Evolutionary conservation across 2,888 invertebrate genomes (phyloP).

Genomic region (Scrobipalpa atriplicella): DNA sequence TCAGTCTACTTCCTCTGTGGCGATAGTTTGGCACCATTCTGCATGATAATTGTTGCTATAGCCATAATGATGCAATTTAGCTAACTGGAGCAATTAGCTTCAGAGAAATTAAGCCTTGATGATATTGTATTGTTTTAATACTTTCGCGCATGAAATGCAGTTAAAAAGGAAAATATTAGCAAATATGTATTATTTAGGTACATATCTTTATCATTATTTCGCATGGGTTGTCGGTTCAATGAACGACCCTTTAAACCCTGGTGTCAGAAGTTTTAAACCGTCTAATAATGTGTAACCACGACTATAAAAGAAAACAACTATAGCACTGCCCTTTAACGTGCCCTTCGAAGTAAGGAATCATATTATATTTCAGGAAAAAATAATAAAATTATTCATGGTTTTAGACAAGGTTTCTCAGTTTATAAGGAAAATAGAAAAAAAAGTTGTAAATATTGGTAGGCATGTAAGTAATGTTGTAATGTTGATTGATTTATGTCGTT

Average conservation of each 20-base stretch:
- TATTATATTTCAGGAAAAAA: too few relatives aligned
- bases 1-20: background rate
- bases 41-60: constrained; percentile 6
- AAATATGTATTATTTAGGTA: too few relatives aligned
- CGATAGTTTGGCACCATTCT: constrained; percentile 2
- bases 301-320: too few relatives aligned
- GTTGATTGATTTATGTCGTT: background rate
- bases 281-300: too few relatives aligned
- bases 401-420: background rate
- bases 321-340: too few relatives aligned
- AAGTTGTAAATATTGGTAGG: background rate
- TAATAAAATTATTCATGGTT: too few relatives aligned
- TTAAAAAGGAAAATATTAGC: too few relatives aligned
- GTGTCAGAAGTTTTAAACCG: too few relatives aligned
- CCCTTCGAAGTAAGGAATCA: too few relatives aligned
- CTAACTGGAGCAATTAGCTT: constrained; percentile 10
- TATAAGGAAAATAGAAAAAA: background rate
- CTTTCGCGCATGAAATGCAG: background rate
- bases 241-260: too few relatives aligned
- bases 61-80: constrained; percentile 6
- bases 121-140: background rate
- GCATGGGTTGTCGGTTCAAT: too few relatives aligned
- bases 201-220: too few relatives aligned
- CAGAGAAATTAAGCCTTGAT: background rate
- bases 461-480: background rate